phyloP scores from a whole-genome alignment of 2,888 invertebrate species.

The Drosophila melanosoma region DNA sequence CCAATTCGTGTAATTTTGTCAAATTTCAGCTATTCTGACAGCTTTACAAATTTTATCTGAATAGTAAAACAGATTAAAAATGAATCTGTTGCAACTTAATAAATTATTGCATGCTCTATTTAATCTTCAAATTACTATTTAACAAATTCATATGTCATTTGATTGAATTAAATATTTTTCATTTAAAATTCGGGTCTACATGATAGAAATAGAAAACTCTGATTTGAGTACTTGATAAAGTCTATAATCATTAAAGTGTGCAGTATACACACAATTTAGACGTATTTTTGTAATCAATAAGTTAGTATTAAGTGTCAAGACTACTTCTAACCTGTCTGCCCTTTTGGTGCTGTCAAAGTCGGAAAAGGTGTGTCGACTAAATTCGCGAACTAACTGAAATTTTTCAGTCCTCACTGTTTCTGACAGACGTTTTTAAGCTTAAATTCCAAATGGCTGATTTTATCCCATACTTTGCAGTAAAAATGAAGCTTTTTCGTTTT shows the following conservation, averaged over 20 bases:
- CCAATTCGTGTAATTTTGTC: no score
- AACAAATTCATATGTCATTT: background rate
- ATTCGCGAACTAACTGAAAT: background rate
- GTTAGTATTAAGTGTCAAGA: background rate
- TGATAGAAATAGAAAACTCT: background rate
- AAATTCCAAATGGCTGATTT: background rate
- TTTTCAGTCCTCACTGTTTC: background rate
- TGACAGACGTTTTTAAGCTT: background rate
- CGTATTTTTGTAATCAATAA: background rate
- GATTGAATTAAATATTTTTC: background rate
- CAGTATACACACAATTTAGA: background rate
- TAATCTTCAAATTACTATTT: background rate
- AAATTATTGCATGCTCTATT: background rate
- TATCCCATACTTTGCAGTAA: background rate
- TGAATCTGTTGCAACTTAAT: background rate
- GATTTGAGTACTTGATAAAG: background rate
- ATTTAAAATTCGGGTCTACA: background rate
- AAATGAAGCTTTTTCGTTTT: background rate
- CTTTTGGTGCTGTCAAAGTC: background rate
- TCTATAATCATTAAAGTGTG: background rate
- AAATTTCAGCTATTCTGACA: background rate
- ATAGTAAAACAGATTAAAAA: background rate
- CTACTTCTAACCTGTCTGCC: background rate
- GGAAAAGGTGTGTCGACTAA: background rate
- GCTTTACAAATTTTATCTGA: background rate